Conservation (phyloP, 2,113 vertebrate genomes). For the Seriola aureovittata region DNA sequence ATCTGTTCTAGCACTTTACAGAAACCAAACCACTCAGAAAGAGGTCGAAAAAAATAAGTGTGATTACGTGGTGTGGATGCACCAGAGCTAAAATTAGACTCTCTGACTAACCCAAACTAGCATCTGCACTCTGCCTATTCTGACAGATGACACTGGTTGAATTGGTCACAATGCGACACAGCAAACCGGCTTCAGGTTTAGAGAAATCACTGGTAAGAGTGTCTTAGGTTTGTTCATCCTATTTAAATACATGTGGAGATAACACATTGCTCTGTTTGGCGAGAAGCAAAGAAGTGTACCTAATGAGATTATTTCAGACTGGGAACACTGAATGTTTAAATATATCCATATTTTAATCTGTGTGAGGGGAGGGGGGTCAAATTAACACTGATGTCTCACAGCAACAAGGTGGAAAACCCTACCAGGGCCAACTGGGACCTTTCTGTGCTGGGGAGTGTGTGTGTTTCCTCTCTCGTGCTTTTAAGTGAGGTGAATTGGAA, state of each 20-base stretch:
- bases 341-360: conserved; percentile 10
- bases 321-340: conserved; percentile 14
- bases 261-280: not conserved
- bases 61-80: not conserved
- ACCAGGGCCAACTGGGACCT: not conserved
- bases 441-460: not conserved
- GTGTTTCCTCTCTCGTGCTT: not conserved
- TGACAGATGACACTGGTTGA: not conserved
- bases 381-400: not conserved
- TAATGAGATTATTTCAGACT: conserved; percentile 39
- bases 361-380: not conserved
- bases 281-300: not conserved
- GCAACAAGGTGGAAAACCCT: not conserved
- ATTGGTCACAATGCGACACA: not conserved
- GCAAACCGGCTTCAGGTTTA: conserved; percentile 27
- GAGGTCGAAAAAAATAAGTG: not conserved
- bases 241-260: conserved; percentile 22
- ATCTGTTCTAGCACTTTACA: conserved; percentile 17
- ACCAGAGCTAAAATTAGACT: conserved; percentile 30
- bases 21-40: conserved; percentile 27
- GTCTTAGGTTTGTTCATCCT: not conserved
- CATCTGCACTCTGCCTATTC: conserved; percentile 7
- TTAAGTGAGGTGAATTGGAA: not conserved
- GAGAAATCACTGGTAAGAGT: conserved; percentile 3
- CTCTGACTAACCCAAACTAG: conserved; percentile 22